phyloP scores from a whole-genome alignment of 1,140 invertebrate species.

The Lasioglossum baleicum region DNA sequence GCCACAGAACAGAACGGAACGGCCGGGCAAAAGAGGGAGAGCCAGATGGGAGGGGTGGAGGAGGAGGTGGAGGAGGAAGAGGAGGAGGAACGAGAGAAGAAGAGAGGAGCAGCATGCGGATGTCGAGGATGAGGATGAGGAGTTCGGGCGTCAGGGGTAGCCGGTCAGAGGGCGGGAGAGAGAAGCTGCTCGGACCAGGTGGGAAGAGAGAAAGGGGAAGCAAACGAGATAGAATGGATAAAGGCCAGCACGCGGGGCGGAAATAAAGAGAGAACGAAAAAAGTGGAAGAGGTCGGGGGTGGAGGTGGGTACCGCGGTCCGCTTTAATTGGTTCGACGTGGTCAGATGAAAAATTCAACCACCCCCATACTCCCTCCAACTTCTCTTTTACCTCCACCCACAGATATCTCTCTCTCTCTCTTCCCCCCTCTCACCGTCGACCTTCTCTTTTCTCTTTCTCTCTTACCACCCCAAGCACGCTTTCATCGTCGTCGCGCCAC shows the following conservation, averaged over 20 bases:
- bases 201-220: conserved; percentile 18
- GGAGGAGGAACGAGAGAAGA: not conserved
- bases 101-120: conserved; percentile 26
- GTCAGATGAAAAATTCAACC: conserved; percentile 79
- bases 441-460: not conserved
- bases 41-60: too few species aligned
- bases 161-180: conserved; percentile 22
- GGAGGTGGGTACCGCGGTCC: conserved; percentile 72
- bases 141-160: conserved; percentile 12
- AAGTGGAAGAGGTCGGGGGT: conserved; percentile 66
- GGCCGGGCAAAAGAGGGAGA: not conserved
- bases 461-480: conserved; percentile 35
- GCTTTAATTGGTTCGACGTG: conserved; percentile 79
- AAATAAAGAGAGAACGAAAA: conserved; percentile 72
- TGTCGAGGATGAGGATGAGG: conserved; percentile 41
- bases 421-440: too few species aligned
- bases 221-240: conserved; percentile 58
- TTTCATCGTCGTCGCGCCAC: conserved; percentile 28
- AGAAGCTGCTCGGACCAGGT: conserved; percentile 2
- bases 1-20: not conserved
- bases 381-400: conserved; percentile 30
- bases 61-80: too few species aligned
- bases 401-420: too few species aligned
- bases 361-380: conserved; percentile 43
- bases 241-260: conserved; percentile 66